Base-by-base conservation (phyloP, 2,888 invertebrate genomes). In the Osedax frankpressi region DNA sequence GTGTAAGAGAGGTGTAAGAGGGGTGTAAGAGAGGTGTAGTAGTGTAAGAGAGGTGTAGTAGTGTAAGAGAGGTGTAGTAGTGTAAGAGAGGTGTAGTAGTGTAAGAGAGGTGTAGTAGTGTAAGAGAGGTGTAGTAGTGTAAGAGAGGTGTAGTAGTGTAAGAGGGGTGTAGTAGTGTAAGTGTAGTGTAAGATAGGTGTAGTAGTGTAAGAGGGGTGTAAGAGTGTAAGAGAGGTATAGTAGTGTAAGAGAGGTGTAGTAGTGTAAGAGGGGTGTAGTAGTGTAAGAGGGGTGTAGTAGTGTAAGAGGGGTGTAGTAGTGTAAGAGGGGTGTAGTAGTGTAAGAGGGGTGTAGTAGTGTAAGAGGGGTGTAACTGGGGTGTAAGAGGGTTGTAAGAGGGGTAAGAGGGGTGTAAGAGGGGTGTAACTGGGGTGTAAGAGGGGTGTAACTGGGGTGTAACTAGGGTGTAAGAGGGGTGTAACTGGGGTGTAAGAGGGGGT, bases 301-400 rank as follows among this genome's bases (percentile, higher is more conserved):
- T 91, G 74, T 88, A 78, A 87, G 87, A 84, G 95, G 95, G 84
- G 98, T 98, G 82, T 89, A 92, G 0, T 92, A 6, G 6, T 6
- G 11, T 6, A 19, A 19, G 44, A 19, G 44, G 19, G 44, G 6
- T 44, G 19, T 44, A 44, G n/a, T n/a, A n/a, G n/a, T 6, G 44
- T 44, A 6, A 44, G 19, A 6, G 44, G 44, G 44, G 44, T 6
- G 44, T 44, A 44, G 44, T 44, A 11, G 44, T 6, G 44, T 44
- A 11, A 6, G 44, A 6, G 6, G 11, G 44, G 11, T 44, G 44
- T 44, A 44, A 11, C 19, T 19, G 44, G 6, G 19, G 6, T n/a
- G n/a, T n/a, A n/a, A n/a, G n/a, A n/a, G n/a, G n/a, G n/a, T n/a
- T n/a, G n/a, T n/a, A n/a, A n/a, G n/a, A n/a, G n/a, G n/a, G n/a